Evolutionary conservation across 2,797 vertebrate genomes (phyloP).

Genomic region (Argyrosomus regius): DNA sequence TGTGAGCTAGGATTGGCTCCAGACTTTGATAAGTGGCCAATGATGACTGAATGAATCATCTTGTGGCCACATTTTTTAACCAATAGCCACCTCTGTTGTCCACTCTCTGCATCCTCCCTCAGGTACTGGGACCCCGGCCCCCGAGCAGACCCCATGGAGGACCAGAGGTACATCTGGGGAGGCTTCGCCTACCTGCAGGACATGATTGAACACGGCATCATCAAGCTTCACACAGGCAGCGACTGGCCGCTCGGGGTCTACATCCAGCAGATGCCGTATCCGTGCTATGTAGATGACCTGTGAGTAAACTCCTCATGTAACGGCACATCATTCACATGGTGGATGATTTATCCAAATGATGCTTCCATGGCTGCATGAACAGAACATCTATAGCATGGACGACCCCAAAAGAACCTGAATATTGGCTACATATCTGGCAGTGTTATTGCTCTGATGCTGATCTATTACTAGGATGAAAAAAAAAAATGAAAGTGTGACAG

Average conservation of each 20-base stretch:
- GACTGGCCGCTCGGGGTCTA: slow-evolving; percentile 92
- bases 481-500: neutral
- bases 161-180: slow-evolving; percentile 96
- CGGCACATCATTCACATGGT: neutral
- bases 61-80: neutral
- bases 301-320: slow-evolving; percentile 81
- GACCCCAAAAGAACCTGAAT: neutral
- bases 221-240: slow-evolving; percentile 88
- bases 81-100: neutral
- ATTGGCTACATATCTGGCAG: neutral
- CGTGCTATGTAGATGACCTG: slow-evolving; percentile 97
- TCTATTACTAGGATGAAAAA: neutral
- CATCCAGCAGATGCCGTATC: slow-evolving; percentile 98
- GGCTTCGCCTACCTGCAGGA: slow-evolving; percentile 98
- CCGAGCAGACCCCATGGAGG: slow-evolving; percentile 93
- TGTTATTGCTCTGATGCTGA: neutral
- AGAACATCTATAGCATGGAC: neutral
- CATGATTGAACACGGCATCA: slow-evolving; percentile 95
- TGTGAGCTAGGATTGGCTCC: too few species aligned
- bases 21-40: too few species aligned
- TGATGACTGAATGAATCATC: neutral
- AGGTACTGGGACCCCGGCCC: slow-evolving; percentile 99
- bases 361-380: too few species aligned
- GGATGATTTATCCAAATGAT: neutral
- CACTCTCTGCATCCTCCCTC: slow-evolving; percentile 9